phyloP scores from a whole-genome alignment of 2,888 invertebrate genomes.

The Pherbina coryleti region DNA sequence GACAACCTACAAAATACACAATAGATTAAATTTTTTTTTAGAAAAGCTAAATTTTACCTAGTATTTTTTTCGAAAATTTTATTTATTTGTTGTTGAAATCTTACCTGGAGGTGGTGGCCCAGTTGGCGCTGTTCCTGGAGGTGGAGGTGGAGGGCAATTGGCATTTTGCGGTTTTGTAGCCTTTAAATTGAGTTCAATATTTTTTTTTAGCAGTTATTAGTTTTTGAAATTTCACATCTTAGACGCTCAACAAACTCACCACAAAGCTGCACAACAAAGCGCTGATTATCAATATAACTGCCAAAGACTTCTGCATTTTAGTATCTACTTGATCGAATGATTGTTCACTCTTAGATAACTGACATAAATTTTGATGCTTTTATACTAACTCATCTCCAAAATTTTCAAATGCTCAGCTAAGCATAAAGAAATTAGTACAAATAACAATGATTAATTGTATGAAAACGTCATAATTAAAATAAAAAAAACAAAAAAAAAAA shows the following conservation, averaged over 20 bases:
- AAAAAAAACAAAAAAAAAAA: too few species aligned
- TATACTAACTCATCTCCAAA: neutral
- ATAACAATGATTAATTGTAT: neutral
- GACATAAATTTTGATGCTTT: neutral
- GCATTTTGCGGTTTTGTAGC: conserved; percentile 38
- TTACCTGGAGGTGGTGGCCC: too few species aligned
- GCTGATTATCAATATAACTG: conserved; percentile 42
- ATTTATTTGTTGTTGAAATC: too few species aligned
- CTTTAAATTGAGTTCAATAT: too few species aligned
- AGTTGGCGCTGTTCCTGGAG: too few species aligned
- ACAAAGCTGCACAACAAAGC: conserved; percentile 36
- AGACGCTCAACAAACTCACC: conserved; percentile 35
- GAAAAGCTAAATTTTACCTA: too few species aligned
- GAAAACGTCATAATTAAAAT: neutral
- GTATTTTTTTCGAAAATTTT: too few species aligned
- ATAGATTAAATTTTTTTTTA: too few species aligned
- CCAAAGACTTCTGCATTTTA: conserved; percentile 42
- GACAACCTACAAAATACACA: too few species aligned
- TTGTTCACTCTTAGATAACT: neutral
- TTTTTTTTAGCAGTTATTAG: neutral
- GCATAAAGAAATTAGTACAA: conserved; percentile 15
- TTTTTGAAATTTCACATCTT: neutral
- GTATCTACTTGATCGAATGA: neutral
- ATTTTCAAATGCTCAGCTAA: neutral
- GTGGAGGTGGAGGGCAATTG: conserved; percentile 45